phyloP scores from a whole-genome alignment of 2,113 vertebrate species.

The Nyctibius bracteatus region DNA sequence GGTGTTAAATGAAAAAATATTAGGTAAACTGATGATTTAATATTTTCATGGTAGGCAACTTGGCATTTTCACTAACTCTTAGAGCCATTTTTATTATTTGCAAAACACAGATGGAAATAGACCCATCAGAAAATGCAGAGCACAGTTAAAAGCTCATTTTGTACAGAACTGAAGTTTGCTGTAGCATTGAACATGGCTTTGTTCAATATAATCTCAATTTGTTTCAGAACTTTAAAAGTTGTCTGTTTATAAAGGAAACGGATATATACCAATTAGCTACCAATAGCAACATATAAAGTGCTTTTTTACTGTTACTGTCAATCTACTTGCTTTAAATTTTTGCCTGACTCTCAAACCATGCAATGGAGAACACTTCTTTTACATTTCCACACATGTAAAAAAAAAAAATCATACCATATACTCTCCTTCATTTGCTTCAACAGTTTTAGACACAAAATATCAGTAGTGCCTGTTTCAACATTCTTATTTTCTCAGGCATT shows the following conservation, averaged over 20 bases:
- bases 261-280: background rate
- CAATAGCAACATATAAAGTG: background rate
- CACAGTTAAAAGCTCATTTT: background rate
- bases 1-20: background rate
- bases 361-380: background rate
- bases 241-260: background rate
- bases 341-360: background rate
- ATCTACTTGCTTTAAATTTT: background rate
- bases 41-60: background rate
- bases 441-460: background rate
- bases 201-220: background rate
- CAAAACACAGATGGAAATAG: background rate
- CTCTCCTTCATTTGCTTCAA: background rate
- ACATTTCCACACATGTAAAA: background rate
- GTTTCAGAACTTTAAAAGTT: background rate
- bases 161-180: background rate
- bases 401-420: background rate
- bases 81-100: background rate
- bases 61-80: background rate
- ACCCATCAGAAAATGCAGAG: background rate
- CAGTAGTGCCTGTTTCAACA: background rate
- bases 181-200: background rate
- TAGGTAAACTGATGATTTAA: background rate
- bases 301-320: background rate
- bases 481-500: background rate